Conservation (phyloP, 2,113 vertebrate genomes). For the Ceratotherium simum region DNA sequence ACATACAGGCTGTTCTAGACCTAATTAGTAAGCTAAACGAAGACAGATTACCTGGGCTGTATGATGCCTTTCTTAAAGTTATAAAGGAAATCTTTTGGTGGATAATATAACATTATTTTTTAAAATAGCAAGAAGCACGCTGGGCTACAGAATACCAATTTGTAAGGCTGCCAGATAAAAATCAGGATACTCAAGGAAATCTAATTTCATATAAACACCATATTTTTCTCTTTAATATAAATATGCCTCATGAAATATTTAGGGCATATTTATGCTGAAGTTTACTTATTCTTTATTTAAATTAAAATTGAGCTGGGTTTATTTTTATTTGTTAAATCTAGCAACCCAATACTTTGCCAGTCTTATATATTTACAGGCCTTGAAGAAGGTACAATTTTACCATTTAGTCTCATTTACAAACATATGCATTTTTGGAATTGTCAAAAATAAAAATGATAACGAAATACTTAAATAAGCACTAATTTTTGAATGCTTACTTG, state of each 20-base stretch:
- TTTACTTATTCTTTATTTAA: neutral
- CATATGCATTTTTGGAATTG: neutral
- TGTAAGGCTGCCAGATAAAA: neutral
- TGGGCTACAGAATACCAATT: neutral
- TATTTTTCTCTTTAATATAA: neutral
- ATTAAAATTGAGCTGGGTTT: neutral
- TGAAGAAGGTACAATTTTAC: neutral
- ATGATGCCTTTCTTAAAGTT: neutral
- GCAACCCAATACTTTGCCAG: neutral
- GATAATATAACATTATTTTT: neutral
- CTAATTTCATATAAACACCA: neutral
- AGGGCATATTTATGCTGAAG: neutral
- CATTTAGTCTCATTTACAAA: neutral
- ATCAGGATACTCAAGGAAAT: neutral
- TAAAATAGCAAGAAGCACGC: neutral
- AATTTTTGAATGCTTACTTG: neutral
- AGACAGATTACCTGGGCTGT: neutral
- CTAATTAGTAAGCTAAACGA: neutral
- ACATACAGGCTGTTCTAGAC: neutral
- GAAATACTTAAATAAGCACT: neutral
- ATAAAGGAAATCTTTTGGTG: neutral
- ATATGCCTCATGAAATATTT: neutral
- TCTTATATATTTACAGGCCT: neutral
- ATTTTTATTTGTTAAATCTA: slow-evolving; percentile 9
- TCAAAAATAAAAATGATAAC: neutral